Evolutionary conservation across 2,797 vertebrate species (phyloP), one percentile per base, ranked within the genome.

Genomic region (Hyperoplus lanceolatus): DNA sequence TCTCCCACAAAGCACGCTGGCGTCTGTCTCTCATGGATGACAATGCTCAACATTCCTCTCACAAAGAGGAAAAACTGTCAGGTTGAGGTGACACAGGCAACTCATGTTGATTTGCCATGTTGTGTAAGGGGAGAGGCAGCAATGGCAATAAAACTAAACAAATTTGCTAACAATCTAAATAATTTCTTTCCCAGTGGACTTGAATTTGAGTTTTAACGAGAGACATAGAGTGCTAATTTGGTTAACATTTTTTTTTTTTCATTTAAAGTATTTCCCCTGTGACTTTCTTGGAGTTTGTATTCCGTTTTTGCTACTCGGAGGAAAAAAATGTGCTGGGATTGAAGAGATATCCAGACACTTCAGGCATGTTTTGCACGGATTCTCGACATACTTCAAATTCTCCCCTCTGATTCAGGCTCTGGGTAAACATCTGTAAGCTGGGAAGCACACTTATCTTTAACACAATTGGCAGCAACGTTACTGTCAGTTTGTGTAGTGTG

Each of bases 1-100:
- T 92, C 95, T 95, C 94, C 94, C 93, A 92, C 94, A 94, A 88
- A 93, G 90, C 89, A 91, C 70, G 88, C 87, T 90, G 88, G 87
- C 83, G 85, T 93, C 86, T 89, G 80, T 89, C 86, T 90, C 85
- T 80, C 78, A 72, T 73, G 58, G 83, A 89, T 92, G 88, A 92
- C 90, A 92, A 87, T 83, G 60, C 89, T 84, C 71, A 56, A 70
- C 67, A 77, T 73, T 75, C 75, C 70, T 81, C 80, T 70, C 62
- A 84, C 71, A 75, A 80, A 78, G n/a, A 70, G 77, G 79, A 58
- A 65, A 58, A 65, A 80, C 84, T 89, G 72, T 89, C 69, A 88
- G 83, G 85, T 91, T 89, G 58, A 86, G 81, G 82, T 89, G 84
- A 92, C 75, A 92, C 81, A 70, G 78, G 72, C 38, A 75, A 29